Conservation (phyloP, 2,113 vertebrate genomes). For the Cyrtonyx montezumae region DNA sequence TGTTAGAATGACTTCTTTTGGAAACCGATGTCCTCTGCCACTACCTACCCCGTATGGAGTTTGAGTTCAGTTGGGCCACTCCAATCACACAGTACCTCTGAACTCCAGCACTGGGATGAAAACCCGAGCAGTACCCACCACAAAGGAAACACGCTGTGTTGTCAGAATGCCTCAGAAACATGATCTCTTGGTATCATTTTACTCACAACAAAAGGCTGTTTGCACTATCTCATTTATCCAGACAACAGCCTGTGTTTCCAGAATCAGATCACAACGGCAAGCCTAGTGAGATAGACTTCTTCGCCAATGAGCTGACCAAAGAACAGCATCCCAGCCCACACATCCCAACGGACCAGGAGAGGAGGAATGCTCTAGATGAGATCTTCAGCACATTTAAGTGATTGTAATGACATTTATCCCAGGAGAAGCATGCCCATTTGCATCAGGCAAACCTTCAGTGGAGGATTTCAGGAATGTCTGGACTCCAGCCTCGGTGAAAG, state of each 20-base stretch:
- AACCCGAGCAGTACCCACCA: background rate
- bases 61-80: background rate
- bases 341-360: background rate
- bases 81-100: background rate
- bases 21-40: background rate
- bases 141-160: background rate
- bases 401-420: background rate
- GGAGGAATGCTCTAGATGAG: background rate
- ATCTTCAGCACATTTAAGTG: background rate
- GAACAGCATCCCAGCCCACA: constrained; percentile 3
- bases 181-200: background rate
- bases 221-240: background rate
- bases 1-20: background rate
- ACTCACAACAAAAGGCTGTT: constrained; percentile 14
- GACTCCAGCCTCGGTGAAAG: background rate
- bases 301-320: background rate
- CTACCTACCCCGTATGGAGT: background rate
- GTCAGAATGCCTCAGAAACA: constrained; percentile 6
- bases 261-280: background rate
- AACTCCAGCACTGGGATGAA: background rate
- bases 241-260: background rate
- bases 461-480: background rate
- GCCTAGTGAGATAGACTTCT: background rate
- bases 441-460: background rate
- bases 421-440: background rate